These are phyloP conservation scores for Microtus ochrogaster DNA, from an alignment of 2,113 vertebrate genomes.

Conservation along the genomic window DNA sequence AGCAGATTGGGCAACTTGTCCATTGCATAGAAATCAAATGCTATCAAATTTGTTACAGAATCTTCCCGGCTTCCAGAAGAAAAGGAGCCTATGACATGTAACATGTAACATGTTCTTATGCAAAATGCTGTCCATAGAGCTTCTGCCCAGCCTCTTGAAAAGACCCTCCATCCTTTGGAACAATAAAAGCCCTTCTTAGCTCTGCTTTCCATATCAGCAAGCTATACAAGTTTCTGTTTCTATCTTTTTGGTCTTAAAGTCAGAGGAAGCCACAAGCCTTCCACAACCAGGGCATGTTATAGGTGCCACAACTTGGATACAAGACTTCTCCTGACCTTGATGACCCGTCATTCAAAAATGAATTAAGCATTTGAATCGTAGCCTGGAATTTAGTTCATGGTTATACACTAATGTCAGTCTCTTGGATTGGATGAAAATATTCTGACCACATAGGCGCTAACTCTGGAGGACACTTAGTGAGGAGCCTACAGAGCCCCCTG, in stretches of 20 bases:
- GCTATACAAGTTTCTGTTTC: no score
- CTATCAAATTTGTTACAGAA: not conserved
- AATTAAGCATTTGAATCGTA: not conserved
- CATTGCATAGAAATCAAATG: not conserved
- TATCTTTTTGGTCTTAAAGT: no score
- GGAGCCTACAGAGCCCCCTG: not conserved
- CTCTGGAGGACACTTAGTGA: not conserved
- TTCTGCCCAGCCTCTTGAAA: not conserved
- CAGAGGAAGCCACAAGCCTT: not conserved
- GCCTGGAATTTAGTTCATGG: not conserved
- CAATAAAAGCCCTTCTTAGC: not conserved
- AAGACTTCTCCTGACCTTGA: not conserved
- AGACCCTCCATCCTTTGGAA: not conserved
- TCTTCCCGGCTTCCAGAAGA: not conserved
- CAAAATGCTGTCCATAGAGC: not conserved
- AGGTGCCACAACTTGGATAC: no score
- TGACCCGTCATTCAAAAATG: not conserved
- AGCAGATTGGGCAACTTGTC: fast-evolving
- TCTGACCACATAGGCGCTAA: not conserved
- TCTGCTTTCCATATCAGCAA: not conserved
- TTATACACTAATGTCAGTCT: fast-evolving
- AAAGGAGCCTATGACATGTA: not conserved
- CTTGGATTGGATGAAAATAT: not conserved
- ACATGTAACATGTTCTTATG: not conserved
- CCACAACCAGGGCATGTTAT: fast-evolving